These are phyloP conservation scores for Progne subis DNA, from an alignment of 2,113 vertebrate species.

Conservation along the genomic window DNA sequence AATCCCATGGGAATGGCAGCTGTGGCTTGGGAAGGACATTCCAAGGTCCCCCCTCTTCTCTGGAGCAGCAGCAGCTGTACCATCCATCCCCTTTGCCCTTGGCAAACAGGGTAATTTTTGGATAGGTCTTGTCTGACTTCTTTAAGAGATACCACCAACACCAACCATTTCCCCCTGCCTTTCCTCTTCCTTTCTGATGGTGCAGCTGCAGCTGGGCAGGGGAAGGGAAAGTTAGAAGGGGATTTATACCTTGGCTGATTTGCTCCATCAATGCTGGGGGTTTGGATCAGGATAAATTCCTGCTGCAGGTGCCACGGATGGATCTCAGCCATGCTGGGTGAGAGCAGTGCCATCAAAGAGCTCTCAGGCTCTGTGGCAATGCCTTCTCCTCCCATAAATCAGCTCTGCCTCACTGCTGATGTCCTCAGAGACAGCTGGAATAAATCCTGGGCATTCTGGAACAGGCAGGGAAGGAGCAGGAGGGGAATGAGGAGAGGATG, in stretches of 20 bases:
- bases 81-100: not conserved
- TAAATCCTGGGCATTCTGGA: not conserved
- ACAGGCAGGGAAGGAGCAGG: not conserved
- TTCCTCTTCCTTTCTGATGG: not conserved
- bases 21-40: not conserved
- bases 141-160: not conserved
- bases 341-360: not conserved
- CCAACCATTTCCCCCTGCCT: not conserved
- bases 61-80: not conserved
- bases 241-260: not conserved
- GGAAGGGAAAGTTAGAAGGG: not conserved
- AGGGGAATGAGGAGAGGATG: not conserved
- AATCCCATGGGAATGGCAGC: not conserved
- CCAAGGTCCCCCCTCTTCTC: not conserved
- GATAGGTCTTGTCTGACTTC: not conserved
- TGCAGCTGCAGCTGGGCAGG: not conserved
- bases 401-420: not conserved
- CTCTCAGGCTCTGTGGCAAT: not conserved
- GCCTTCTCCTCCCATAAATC: not conserved
- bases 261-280: not conserved
- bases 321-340: not conserved
- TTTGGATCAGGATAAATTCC: not conserved
- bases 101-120: not conserved
- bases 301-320: not conserved
- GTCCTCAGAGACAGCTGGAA: not conserved